A percentile compares a stretch with the other conserved stretches of the same genome.
phyloP scores from a whole-genome alignment of 2,888 invertebrate genomes.

The Mythimna loreyi region DNA sequence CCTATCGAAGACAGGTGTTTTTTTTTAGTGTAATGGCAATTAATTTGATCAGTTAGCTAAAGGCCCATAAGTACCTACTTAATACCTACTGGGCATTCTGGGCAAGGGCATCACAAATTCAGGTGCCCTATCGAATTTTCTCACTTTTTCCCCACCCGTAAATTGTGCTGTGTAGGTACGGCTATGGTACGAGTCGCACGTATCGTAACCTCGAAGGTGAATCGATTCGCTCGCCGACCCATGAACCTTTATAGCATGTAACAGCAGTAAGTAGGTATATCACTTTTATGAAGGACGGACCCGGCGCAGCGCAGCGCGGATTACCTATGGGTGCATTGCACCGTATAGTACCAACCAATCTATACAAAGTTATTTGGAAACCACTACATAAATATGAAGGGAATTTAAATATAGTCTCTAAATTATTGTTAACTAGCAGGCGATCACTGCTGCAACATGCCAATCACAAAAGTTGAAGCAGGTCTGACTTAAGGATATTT shows the following conservation, averaged over 20 bases:
- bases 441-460: not conserved
- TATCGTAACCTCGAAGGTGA: slow-evolving; percentile 11
- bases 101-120: no score
- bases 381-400: no score
- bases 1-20: no score
- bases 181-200: slow-evolving; percentile 11
- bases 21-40: no score
- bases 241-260: slow-evolving; percentile 12
- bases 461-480: no score
- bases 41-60: no score
- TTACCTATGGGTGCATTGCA: slow-evolving; percentile 9
- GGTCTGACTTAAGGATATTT: no score
- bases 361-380: not conserved
- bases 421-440: not conserved
- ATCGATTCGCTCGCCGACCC: slow-evolving; percentile 16
- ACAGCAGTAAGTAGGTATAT: not conserved
- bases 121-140: not conserved
- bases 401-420: not conserved
- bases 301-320: slow-evolving; percentile 2
- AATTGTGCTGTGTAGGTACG: not conserved
- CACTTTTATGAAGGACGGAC: slow-evolving; percentile 8
- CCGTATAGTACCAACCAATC: not conserved
- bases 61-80: no score
- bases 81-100: no score
- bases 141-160: not conserved